Evolutionary conservation across 1,140 invertebrate genomes (phyloP), one percentile per base, ranked within the genome.

Genomic region (Sesamia nonagrioides): DNA sequence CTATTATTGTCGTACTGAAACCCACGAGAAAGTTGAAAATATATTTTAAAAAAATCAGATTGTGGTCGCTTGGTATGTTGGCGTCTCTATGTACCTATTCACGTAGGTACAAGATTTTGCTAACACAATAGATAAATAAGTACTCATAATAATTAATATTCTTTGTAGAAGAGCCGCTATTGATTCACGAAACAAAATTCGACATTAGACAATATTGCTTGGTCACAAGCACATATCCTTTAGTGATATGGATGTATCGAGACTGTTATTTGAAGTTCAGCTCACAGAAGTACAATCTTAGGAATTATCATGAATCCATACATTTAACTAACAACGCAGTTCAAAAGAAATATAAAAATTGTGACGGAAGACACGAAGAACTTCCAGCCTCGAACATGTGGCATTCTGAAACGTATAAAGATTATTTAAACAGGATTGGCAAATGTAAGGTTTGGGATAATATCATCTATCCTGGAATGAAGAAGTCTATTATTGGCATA

Each of bases 301-400:
- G 96, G 45, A 97, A 97, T 91, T 97, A 98, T 87, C 97, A 98
- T 88, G 98, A 98, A 93, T 97, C 97, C 0, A 97, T 99, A 83
- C 98, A 99, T 93, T 95, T 99, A 72, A 98, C 98, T 68, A 99
- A 99, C 92, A 98, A 99, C 88, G 97, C 98, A 7, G 96, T 99
- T 52, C 98, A 99, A 94, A 97, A 96, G 85, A 97, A 97, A 86
- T 99, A 98, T 88, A 96, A 96, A 86, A 98, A 97, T 88, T 96
- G 91, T 85, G 88, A 80, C 77, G 95, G 80, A 82, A 96, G 92
- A 9, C 95, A 96, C 84, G 91, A 96, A 45, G 97, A 97, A 77
- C 96, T 98, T 88, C 97, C 98, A 9, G 93, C 95, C 66, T 96
- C 97, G 86, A 98, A 98, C 88, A 98, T 98, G 97, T 99, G 98